Evolutionary conservation across 2,113 vertebrate species (phyloP), one percentile per base, ranked within the genome.

Genomic region (Phalacrocorax pelagicus): DNA sequence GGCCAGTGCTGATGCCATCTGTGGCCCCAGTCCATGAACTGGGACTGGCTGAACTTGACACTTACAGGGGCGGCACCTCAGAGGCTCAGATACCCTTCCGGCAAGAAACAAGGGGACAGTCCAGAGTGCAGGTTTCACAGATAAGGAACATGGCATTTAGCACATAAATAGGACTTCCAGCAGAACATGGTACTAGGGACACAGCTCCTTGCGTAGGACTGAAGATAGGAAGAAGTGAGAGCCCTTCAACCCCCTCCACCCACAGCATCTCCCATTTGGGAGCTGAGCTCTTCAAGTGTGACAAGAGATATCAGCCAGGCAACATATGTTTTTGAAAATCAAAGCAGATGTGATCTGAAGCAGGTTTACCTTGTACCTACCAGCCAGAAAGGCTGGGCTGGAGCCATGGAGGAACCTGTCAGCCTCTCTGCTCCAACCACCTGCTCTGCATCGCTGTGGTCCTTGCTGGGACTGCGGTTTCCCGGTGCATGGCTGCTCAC

Each of bases 401-500:
- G 6, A 81, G 40, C 79, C 34, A 21, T 0, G 2, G 62, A 66
- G 82, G 49, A 94, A 58, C 54, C 67, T 4, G 5, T 29, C 59
- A 66, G 67, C 63, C 61, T 38, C 82, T 52, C 58, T 57, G 63
- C 82, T 54, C 62, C 86, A 44, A 20, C 5, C 47, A n/a, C 67
- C 52, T 1, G 7, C 78, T 36, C 94, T 38, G n/a, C 2, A 3
- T 38, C 0, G 1, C 69, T 20, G 52, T 2, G 2, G 24, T 42
- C 44, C 66, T 51, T 4, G 1, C 47, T 5, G 0, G 67, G 61
- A 52, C 66, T 22, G 78, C 0, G 6, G 11, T 16, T 67, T 79
- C 40, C 65, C 3, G 6, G 42, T 30, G 46, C 3, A 5, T 17
- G 71, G 58, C 65, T 73, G 77, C 54, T 95, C 36, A 12, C 1